phyloP scores from a whole-genome alignment of 92 coral and sea anemone species.

The Blastomussa wellsi region DNA sequence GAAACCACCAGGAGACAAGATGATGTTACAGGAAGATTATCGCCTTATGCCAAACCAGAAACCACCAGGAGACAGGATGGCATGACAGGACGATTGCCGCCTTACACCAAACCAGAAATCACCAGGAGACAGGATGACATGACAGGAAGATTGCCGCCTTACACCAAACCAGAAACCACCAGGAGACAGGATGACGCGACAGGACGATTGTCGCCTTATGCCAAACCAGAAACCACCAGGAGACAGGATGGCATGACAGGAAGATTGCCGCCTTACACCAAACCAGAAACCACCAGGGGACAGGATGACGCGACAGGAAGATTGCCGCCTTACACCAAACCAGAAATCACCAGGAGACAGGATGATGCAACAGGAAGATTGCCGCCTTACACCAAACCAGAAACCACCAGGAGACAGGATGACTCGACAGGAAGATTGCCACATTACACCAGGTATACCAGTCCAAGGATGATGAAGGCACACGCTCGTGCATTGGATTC shows the following conservation, averaged over 20 bases:
- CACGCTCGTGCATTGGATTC: background rate
- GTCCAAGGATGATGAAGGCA: constrained; percentile 11
- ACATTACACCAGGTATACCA: background rate
- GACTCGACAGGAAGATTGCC: constrained; percentile 30
- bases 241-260: constrained; percentile 33
- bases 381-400: constrained; percentile 23
- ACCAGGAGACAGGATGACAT: constrained; percentile 30
- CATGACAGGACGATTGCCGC: constrained; percentile 26
- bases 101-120: constrained; percentile 2
- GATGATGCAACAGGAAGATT: constrained; percentile 32
- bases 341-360: constrained; percentile 24
- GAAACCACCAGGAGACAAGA: constrained; percentile 33
- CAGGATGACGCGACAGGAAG: constrained; percentile 36
- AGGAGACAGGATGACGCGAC: constrained; percentile 31
- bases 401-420: constrained; percentile 32
- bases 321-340: constrained; percentile 4
- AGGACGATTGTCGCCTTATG: constrained; percentile 12
- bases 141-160: constrained; percentile 22
- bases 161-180: constrained; percentile 24
- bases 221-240: constrained; percentile 20
- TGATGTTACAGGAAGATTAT: constrained; percentile 26
- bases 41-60: background rate
- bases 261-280: constrained; percentile 12
- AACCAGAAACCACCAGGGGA: constrained; percentile 27
- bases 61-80: constrained; percentile 31